Evolutionary conservation across 2,888 invertebrate genomes (phyloP).

Genomic region (Zhengitettix transpicula): DNA sequence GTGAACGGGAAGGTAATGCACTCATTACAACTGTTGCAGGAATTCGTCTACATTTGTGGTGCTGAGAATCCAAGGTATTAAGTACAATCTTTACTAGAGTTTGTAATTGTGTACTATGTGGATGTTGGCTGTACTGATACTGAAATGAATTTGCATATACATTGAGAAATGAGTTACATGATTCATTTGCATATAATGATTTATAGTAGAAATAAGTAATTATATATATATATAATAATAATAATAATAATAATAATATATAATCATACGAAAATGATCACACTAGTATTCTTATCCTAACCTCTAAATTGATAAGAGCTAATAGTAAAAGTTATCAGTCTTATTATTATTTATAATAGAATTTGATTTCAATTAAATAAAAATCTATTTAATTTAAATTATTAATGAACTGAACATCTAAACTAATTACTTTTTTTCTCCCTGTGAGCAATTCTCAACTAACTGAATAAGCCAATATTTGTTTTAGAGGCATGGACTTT

Average conservation of each 20-base stretch:
- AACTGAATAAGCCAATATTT: too few relatives aligned
- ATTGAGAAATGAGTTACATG: neutral
- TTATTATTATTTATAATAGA: too few relatives aligned
- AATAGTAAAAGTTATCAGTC: too few relatives aligned
- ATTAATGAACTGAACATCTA: too few relatives aligned
- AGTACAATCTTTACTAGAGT: slow-evolving; percentile 75
- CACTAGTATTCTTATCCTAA: too few relatives aligned
- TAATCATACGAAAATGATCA: too few relatives aligned
- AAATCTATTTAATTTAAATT: too few relatives aligned
- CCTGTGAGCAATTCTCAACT: too few relatives aligned
- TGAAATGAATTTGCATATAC: slow-evolving; percentile 12
- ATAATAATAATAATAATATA: neutral
- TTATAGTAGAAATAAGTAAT: neutral
- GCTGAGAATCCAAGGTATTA: slow-evolving; percentile 80
- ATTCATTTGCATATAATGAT: neutral
- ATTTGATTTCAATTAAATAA: too few relatives aligned
- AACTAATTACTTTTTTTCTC: too few relatives aligned
- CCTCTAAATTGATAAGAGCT: too few relatives aligned
- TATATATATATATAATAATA: neutral
- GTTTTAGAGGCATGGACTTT: too few relatives aligned
- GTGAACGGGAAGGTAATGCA: slow-evolving; percentile 44
- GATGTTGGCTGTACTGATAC: slow-evolving; percentile 29
- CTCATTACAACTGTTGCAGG: slow-evolving; percentile 65
- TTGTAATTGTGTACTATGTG: slow-evolving; percentile 43
- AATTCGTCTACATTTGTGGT: slow-evolving; percentile 76